Base-by-base conservation (phyloP, 2,797 vertebrate genomes). In the Tachyglossus aculeatus region DNA sequence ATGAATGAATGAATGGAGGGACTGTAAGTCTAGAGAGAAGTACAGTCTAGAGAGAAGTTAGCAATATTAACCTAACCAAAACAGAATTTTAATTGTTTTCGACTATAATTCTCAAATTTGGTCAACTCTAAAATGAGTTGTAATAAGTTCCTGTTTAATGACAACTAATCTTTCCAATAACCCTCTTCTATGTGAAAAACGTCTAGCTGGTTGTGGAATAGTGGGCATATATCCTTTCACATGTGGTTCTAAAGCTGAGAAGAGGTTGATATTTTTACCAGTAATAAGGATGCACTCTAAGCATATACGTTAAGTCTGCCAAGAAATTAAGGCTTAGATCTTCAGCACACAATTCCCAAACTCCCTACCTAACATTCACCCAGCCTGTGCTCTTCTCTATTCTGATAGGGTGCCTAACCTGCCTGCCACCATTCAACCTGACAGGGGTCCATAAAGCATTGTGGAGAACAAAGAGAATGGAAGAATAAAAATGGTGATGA, bases 361-460 rank as follows among this genome's bases (percentile, higher is more conserved):
- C 37, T n/a, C 21, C 36, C 43, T n/a, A 43, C 15, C 43, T 4
- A 57, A 21, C 16, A 62, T 41, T 55, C 16, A 39, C 31, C 24
- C 15, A 34, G n/a, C 37, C 43, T 16, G 12, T 16, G 18, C 2
- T 19, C n/a, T n/a, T 48, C 24, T 13, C 7, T 40, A 9, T 51
- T 6, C 34, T 70, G 29, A 56, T 3, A 67, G 69, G 50, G 32
- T 67, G 11, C 13, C 16, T 48, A 27, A 44, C 45, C 39, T 32
- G 8, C 10, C 18, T 51, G 41, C 40, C 65, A 41, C 51, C 63
- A 68, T 78, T 44, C 64, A 67, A 69, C 14, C 19, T 74, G 67
- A 34, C 39, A 74, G 24, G n/a, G 19, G 27, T 70, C 11, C 0
- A 62, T 51, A 63, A 64, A 53, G 38, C 31, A 33, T 27, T 22